Evolutionary conservation across 2,113 vertebrate species (phyloP).

Genomic region (Paracyprichromis sp.): DNA sequence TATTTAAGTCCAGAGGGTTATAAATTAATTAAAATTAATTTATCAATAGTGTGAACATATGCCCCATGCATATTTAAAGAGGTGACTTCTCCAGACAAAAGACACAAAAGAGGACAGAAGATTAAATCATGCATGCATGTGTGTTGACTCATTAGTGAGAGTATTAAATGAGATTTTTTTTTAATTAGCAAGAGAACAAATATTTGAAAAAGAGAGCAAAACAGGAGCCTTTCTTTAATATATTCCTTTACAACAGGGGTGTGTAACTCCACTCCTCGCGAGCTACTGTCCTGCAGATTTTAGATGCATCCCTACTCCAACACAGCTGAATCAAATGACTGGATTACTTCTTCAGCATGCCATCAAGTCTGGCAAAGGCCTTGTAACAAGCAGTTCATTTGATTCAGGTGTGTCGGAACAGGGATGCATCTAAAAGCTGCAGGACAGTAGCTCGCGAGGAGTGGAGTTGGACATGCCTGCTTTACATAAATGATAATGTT

Average conservation of each 20-base stretch:
- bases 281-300: neutral
- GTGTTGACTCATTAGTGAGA: neutral
- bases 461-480: neutral
- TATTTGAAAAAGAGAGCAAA: neutral
- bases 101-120: neutral
- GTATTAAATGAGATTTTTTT: neutral
- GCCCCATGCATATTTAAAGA: neutral
- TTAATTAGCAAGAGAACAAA: neutral
- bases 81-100: neutral
- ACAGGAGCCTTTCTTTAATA: accelerated
- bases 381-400: neutral
- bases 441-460: neutral
- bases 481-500: neutral
- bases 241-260: neutral
- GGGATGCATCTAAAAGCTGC: neutral
- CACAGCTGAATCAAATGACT: neutral
- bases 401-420: neutral
- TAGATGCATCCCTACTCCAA: neutral
- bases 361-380: accelerated
- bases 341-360: neutral
- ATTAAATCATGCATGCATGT: neutral
- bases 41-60: neutral
- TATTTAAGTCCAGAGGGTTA: neutral
- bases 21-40: neutral
- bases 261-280: accelerated